phyloP scores from a whole-genome alignment of 30 jellyfish, hydroid and myxozoan genomes.

The Aurelia coerulea region DNA sequence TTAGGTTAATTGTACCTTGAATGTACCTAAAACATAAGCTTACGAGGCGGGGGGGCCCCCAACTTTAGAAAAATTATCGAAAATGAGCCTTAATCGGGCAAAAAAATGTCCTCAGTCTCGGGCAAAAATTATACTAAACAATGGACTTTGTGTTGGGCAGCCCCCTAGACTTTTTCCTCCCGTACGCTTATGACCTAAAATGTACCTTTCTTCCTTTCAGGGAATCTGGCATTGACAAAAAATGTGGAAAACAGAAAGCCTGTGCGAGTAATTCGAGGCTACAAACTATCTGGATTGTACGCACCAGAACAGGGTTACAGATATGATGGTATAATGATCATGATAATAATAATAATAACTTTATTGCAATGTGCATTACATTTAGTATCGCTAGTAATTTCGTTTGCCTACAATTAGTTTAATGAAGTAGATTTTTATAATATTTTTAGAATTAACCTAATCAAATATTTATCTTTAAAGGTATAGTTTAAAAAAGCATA shows the following conservation, averaged over 20 bases:
- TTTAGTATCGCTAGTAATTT: too few relatives aligned
- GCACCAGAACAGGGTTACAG: constrained; percentile 89
- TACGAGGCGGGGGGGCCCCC: too few relatives aligned
- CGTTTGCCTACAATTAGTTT: neutral
- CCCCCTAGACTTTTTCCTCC: too few relatives aligned
- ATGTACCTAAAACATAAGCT: too few relatives aligned
- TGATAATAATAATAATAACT: neutral
- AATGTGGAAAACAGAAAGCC: constrained; percentile 76
- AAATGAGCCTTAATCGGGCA: too few relatives aligned
- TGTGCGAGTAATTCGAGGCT: constrained; percentile 86
- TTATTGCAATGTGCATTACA: too few relatives aligned
- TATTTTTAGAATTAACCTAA: neutral
- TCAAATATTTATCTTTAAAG: neutral
- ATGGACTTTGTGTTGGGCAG: too few relatives aligned
- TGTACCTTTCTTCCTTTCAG: constrained; percentile 13
- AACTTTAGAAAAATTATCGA: too few relatives aligned
- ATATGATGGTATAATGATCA: constrained; percentile 64
- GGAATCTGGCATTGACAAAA: constrained; percentile 66
- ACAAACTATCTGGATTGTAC: constrained; percentile 65
- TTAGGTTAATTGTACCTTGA: too few relatives aligned
- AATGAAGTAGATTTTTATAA: neutral
- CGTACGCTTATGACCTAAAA: too few relatives aligned
- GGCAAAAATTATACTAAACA: too few relatives aligned
- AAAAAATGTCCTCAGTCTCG: too few relatives aligned
- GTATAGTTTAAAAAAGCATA: neutral